Evolutionary conservation across 2,888 invertebrate genomes (phyloP).

Genomic region (Pseudoips prasinana): DNA sequence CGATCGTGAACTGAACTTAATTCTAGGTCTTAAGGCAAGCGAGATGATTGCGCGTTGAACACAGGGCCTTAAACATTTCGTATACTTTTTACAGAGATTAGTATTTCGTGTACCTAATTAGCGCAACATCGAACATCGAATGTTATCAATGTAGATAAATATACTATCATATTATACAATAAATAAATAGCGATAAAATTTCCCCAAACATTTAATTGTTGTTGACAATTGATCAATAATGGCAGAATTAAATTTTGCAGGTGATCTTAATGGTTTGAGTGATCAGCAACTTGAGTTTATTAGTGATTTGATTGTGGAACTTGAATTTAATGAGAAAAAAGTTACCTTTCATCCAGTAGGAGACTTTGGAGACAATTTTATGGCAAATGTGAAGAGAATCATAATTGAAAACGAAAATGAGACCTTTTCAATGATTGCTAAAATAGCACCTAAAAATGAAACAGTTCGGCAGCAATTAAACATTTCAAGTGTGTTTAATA

Average conservation of each 20-base stretch:
- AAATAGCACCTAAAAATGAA: constrained; percentile 41
- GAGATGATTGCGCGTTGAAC: too few species aligned
- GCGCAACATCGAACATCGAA: too few species aligned
- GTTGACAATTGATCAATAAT: too few species aligned
- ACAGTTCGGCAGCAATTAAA: constrained; percentile 24
- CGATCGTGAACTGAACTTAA: too few species aligned
- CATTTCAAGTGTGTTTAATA: constrained; percentile 31
- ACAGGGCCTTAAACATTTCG: too few species aligned
- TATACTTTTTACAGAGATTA: too few species aligned
- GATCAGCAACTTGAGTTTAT: constrained; percentile 40
- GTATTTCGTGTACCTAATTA: too few species aligned
- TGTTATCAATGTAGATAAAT: too few species aligned
- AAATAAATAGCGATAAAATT: too few species aligned
- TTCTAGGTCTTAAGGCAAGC: too few species aligned
- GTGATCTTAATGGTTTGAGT: constrained; percentile 31
- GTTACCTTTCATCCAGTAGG: constrained; percentile 38
- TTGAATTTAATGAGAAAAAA: constrained; percentile 33
- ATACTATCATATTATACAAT: too few species aligned
- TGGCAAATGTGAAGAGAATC: constrained; percentile 37
- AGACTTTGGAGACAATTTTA: constrained; percentile 42
- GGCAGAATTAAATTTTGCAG: constrained; percentile 30
- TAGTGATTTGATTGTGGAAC: constrained; percentile 36
- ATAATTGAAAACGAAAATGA: constrained; percentile 32
- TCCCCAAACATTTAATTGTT: too few species aligned
- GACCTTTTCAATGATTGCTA: constrained; percentile 38